Base-by-base conservation (phyloP, 2,797 vertebrate species). In the Brachymystax lenok region DNA sequence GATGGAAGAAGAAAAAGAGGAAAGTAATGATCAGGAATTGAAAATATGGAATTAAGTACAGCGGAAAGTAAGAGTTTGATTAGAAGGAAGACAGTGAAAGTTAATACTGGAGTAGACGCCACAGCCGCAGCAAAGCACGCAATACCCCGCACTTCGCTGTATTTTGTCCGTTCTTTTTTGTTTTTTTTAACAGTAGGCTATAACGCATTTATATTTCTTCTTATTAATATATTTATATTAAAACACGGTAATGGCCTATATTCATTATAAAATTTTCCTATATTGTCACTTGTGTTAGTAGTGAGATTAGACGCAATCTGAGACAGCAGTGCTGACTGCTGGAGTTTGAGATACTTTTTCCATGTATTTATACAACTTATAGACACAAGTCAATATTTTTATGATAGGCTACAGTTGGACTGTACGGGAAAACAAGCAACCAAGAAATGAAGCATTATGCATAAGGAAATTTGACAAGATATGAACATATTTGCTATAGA, bases 11-110 rank as follows among this genome's bases (percentile, higher is more conserved):
- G 87, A 89, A 89, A 94, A 92, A 90, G 91, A 94, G 91, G 91
- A 95, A 95, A 95, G 94, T 95, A 94, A 94, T 94, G 93, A 95
- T 95, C 94, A 93, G 92, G 94, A 94, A 94, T 95, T 94, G 93
- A 94, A 95, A 95, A 95, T 94, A 93, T 94, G 92, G 94, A 94
- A 95, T 94, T 93, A 94, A 93, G 90, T 91, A 90, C 81, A 90
- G 92, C 88, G 88, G 88, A 90, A 93, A 95, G 92, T 93, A 92
- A 90, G 93, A 94, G 93, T 95, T 95, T 94, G 93, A 94, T 94
- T 85, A 92, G 92, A 90, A 83, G 87, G 84, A 90, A 88, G 91
- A 87, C 90, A 84, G 90, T 81, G 87, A 87, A 91, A 92, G 91
- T 92, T 91, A 90, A 89, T 74, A 74, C 70, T 10, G 85, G 80